phyloP scores from a whole-genome alignment of 2,888 invertebrate genomes.

The Chymomyza procnemis region DNA sequence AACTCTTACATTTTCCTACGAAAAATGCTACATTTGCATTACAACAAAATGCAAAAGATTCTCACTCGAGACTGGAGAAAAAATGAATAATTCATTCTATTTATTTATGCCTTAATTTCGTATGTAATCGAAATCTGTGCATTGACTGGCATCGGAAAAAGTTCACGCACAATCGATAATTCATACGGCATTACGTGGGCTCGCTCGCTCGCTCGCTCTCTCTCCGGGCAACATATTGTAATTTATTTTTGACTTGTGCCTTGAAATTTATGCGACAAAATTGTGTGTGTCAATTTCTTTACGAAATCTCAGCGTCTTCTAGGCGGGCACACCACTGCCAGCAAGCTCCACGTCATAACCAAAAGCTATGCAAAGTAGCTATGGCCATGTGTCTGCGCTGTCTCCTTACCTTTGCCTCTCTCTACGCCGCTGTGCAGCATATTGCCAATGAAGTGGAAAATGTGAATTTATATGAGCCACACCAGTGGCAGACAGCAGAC shows the following conservation, averaged over 20 bases:
- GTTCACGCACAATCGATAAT: slow-evolving; percentile 70
- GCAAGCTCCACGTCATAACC: not conserved
- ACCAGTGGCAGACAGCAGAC: slow-evolving; percentile 26
- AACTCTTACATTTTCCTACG: not conserved
- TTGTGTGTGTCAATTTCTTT: slow-evolving; percentile 60
- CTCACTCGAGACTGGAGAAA: not conserved
- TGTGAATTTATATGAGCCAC: slow-evolving; percentile 65
- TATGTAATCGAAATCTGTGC: slow-evolving; percentile 57
- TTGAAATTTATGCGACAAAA: slow-evolving; percentile 55
- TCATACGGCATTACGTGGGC: slow-evolving; percentile 51
- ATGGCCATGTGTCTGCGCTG: slow-evolving; percentile 16
- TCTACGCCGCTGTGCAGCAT: slow-evolving; percentile 1
- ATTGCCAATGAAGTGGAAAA: slow-evolving; percentile 67
- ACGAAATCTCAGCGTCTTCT: not conserved
- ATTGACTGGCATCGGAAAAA: slow-evolving; percentile 17
- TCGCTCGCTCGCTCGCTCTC: slow-evolving; percentile 5
- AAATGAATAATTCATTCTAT: not conserved
- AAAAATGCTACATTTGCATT: not conserved
- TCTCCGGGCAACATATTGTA: slow-evolving; percentile 22
- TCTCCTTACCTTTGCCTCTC: no score
- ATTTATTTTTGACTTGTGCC: slow-evolving; percentile 42
- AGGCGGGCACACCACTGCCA: not conserved
- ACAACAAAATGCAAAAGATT: not conserved
- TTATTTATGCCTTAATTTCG: slow-evolving; percentile 11
- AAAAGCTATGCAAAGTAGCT: slow-evolving; percentile 61